Base-by-base conservation (phyloP, 2,113 vertebrate species). In the Dasyornis broadbenti region DNA sequence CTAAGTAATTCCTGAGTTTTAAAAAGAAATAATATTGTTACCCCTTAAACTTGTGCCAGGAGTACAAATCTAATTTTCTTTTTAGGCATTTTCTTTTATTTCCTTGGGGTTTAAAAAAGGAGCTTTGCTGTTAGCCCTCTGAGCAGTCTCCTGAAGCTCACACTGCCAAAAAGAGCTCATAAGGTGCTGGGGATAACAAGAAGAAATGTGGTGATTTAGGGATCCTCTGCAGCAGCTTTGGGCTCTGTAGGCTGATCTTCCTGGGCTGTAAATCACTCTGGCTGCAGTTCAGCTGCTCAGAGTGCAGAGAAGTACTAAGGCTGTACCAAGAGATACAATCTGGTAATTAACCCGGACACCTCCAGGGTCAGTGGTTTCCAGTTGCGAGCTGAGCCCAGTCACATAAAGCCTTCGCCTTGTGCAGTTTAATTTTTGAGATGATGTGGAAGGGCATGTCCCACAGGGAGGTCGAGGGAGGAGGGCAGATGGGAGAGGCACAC, bases 1-100 rank as follows among this genome's bases (percentile, higher is more conserved):
- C 78, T 70, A 82, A 33, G 61, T 90, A 49, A 93, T 96, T 81
- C 45, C 69, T 26, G 66, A 95, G 54, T 66, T 95, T 96, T 76
- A 54, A 73, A 63, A 80, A 86, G 65, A 66, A 70, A 80, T 54
- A 17, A 78, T 54, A 19, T 35, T 19, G 22, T 78, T 81, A 39
- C 22, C 77, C 72, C 22, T 63, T 79, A 92, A 92, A 78, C 30
- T 39, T 59, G 47, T 20, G 26, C 81, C 76, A 71, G 81, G 88
- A 92, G 78, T 44, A 54, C 37, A 79, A 89, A 42, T 60, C 13
- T 66, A 21, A 59, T 86, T 96, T 88, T 79, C 23, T 68, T 86
- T 80, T 70, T 57, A 89, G 78, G 35, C 8, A 0, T 66, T 92
- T 26, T 66, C 53, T 87, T 88, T 81, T 89, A 52, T 86, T 96